These are phyloP conservation scores for Andrena fulva DNA, from an alignment of 2,888 invertebrate genomes.

Conservation along the genomic window DNA sequence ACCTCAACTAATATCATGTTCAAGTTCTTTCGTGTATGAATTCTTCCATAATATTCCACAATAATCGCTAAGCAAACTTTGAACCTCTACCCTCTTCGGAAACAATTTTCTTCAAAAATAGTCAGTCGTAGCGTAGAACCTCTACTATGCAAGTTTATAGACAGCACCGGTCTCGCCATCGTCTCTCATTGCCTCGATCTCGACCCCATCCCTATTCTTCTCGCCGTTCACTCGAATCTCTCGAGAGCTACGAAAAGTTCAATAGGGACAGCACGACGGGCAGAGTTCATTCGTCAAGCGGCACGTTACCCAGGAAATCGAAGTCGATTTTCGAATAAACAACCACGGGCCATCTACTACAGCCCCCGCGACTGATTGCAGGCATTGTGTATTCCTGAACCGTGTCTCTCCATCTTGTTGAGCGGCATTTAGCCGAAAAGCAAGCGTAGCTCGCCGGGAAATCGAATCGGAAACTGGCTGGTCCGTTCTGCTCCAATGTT, in stretches of 20 bases:
- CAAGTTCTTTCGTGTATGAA: no score
- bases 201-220: neutral
- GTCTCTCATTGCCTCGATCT: neutral
- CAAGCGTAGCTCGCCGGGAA: slow-evolving; percentile 16
- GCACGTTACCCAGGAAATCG: slow-evolving; percentile 53
- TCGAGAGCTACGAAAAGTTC: neutral
- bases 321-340: slow-evolving; percentile 71
- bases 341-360: slow-evolving; percentile 9
- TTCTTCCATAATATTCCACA: no score
- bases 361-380: slow-evolving; percentile 49
- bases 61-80: no score
- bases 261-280: neutral
- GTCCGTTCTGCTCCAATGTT: slow-evolving; percentile 22
- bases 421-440: slow-evolving; percentile 44
- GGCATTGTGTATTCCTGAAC: slow-evolving; percentile 52
- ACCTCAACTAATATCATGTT: no score
- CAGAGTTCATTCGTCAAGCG: slow-evolving; percentile 35
- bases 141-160: no score
- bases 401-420: slow-evolving; percentile 46
- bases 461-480: slow-evolving; percentile 39
- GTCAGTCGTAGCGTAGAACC: no score
- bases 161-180: neutral
- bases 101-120: no score
- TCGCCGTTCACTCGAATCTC: neutral
- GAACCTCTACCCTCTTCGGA: no score